A percentile compares a stretch with the other conserved stretches of the same genome.
phyloP scores from a whole-genome alignment of 2,797 vertebrate species.

The Lindbergichthys nudifrons region DNA sequence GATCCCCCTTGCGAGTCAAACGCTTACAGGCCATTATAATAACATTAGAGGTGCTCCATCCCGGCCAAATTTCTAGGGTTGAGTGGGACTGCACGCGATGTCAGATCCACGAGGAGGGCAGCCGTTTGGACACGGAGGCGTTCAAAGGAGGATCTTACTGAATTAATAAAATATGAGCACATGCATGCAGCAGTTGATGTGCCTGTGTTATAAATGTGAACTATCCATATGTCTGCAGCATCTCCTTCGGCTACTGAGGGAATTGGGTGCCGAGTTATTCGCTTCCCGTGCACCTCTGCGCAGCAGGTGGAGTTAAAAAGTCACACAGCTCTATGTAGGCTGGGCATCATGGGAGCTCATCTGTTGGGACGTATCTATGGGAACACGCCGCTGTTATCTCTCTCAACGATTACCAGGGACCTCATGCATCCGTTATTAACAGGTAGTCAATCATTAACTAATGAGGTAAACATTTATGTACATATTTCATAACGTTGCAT shows the following conservation, averaged over 20 bases:
- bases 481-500: neutral
- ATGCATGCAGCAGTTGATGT: neutral
- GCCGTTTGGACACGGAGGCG: neutral
- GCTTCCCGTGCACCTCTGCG: slow-evolving; percentile 19
- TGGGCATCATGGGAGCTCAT: slow-evolving; percentile 70
- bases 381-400: slow-evolving; percentile 59
- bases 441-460: slow-evolving; percentile 41
- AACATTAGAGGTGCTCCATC: slow-evolving; percentile 38
- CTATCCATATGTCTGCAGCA: neutral
- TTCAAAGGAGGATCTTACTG: neutral
- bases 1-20: slow-evolving; percentile 20
- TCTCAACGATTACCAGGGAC: slow-evolving; percentile 32
- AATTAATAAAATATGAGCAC: slow-evolving; percentile 3
- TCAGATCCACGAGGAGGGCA: neutral
- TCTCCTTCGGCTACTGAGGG: neutral
- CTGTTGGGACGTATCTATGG: slow-evolving; percentile 82
- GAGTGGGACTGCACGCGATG: slow-evolving; percentile 1
- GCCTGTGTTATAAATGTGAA: neutral
- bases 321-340: slow-evolving; percentile 19
- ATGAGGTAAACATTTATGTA: neutral
- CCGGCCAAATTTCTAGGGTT: slow-evolving; percentile 1
- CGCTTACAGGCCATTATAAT: slow-evolving; percentile 39
- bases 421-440: slow-evolving; percentile 23
- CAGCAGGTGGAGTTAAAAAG: slow-evolving; percentile 29
- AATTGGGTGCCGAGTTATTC: neutral